phyloP scores from a whole-genome alignment of 2,113 vertebrate genomes.

The Myxocyprinus asiaticus region DNA sequence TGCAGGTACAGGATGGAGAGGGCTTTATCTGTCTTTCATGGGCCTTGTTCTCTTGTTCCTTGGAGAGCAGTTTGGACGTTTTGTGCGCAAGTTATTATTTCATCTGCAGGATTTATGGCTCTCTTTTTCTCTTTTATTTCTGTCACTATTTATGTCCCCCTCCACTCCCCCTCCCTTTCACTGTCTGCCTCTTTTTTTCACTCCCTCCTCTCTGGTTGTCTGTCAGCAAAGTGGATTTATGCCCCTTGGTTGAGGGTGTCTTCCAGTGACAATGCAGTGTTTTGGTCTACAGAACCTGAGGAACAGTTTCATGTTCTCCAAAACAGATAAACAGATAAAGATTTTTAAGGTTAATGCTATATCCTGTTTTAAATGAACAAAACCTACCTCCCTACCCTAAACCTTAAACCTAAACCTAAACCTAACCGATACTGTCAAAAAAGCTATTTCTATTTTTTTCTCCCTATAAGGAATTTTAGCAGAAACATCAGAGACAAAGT shows the following conservation, averaged over 20 bases:
- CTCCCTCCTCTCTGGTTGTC: not conserved
- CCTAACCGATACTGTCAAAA: no score
- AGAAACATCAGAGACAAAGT: no score
- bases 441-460: no score
- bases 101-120: constrained; percentile 38
- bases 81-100: constrained; percentile 38
- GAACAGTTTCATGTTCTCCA: not conserved
- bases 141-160: constrained; percentile 22
- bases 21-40: not conserved
- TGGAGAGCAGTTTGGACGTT: constrained; percentile 21
- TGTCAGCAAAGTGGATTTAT: constrained; percentile 32
- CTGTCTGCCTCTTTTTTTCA: not conserved
- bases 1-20: not conserved
- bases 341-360: no score
- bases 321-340: no score
- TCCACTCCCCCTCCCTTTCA: constrained; percentile 10
- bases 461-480: no score
- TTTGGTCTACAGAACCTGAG: not conserved
- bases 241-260: not conserved
- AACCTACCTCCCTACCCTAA: no score
- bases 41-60: constrained; percentile 23
- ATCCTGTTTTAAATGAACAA: no score
- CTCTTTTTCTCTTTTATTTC: constrained; percentile 36
- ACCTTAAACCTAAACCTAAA: no score
- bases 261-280: not conserved